Conservation (phyloP, 2,888 invertebrate genomes). For the Tiphia femorata region DNA sequence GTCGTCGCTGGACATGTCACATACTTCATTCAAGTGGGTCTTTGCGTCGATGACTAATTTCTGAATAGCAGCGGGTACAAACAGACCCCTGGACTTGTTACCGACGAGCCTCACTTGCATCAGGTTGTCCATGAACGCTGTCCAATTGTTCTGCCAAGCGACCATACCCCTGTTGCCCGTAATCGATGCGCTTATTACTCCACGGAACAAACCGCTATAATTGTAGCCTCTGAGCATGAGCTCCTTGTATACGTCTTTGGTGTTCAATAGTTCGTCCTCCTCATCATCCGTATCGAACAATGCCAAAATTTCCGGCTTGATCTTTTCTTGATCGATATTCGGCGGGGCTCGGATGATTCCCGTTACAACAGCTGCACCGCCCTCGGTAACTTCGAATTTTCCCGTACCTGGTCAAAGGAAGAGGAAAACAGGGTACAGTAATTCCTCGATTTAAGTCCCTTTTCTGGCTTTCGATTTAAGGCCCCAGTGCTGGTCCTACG, state of each 20-base stretch:
- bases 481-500: too few relatives aligned
- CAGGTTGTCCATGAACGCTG: neutral
- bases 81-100: neutral
- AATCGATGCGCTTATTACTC: neutral
- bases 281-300: constrained; percentile 12
- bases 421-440: neutral
- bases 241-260: neutral
- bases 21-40: constrained; percentile 47
- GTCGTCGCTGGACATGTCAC: too few relatives aligned
- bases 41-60: neutral
- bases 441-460: neutral
- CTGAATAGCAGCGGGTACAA: neutral
- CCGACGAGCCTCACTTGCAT: neutral
- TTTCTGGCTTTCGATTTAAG: too few relatives aligned
- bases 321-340: neutral
- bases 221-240: neutral
- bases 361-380: neutral
- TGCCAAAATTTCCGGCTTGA: neutral
- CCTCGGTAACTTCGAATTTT: neutral
- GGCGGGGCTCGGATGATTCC: neutral
- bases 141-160: neutral
- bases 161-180: neutral
- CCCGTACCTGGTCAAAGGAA: neutral
- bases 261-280: neutral
- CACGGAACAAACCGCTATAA: neutral